Evolutionary conservation across 1,140 invertebrate species (phyloP), one percentile per base, ranked within the genome.

Genomic region (Drosophila prosaltans): DNA sequence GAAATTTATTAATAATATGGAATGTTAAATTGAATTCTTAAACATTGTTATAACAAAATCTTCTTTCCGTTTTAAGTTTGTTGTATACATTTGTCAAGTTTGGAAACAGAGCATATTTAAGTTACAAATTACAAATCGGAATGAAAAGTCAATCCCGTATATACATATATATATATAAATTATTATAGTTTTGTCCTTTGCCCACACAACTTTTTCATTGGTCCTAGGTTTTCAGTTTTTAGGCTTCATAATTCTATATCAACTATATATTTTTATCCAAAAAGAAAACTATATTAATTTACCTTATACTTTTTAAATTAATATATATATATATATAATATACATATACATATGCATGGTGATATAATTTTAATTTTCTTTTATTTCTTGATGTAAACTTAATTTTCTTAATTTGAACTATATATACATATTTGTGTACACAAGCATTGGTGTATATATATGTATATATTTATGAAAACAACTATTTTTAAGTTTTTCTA

Each of bases 311-410:
- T 48, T 74, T 73, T 66, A 43, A 75, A 67, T 71, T 74, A 39
- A 65, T 63, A 62, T 68, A 77, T 60, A 55, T 16, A 67, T 24
- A 65, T 81, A 74, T 60, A 69, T 68, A 72, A 74, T 60, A 69
- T 68, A 72, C 48, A 65, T 66, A 77, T 51, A 82, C 83, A 75
- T 66, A 84, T 89, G 80, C 78, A 81, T 84, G 84, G 84, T 89
- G 84, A 89, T 89, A 89, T 89, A 89, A 89, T 89, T 89, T 89
- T 89, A 89, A 89, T 84, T 88, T 72, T 69, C 60, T 69, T 84
- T 81, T 67, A 76, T 86, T 82, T 86, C 65, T 80, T 78, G 62
- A 73, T 74, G 73, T 69, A 39, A 79, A 85, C 55, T 55, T 45
- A 55, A 68, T 70, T 21, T 70, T 74, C 72, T 65, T 66, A 68